phyloP scores from a whole-genome alignment of 2,113 vertebrate genomes.

The Heloderma charlesbogerti region DNA sequence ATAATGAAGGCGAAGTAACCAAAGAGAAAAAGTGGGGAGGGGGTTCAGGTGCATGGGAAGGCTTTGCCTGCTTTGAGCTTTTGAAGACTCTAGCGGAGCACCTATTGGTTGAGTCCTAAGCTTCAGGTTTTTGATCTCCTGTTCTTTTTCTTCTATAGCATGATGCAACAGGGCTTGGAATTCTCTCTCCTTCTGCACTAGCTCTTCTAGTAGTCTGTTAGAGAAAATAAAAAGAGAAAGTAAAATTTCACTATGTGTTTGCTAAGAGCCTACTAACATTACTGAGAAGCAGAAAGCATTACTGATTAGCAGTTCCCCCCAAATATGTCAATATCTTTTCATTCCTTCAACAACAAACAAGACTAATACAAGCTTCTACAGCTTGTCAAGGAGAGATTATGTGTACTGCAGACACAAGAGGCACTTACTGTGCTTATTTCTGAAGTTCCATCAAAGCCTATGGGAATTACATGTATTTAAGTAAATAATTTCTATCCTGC shows the following conservation, averaged over 20 bases:
- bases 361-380: background rate
- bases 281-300: background rate
- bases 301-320: conserved; percentile 7
- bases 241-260: conserved; percentile 13
- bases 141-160: conserved; percentile 93
- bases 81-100: conserved; percentile 67
- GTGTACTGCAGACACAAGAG: background rate
- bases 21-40: too few species aligned
- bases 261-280: background rate
- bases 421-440: background rate
- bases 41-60: background rate
- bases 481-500: background rate
- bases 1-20: background rate
- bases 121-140: conserved; percentile 92
- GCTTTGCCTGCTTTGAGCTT: conserved; percentile 8
- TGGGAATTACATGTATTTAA: background rate
- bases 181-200: conserved; percentile 93
- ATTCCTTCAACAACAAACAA: background rate
- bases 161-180: conserved; percentile 93
- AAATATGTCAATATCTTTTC: background rate
- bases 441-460: background rate
- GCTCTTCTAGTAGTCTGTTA: conserved; percentile 89
- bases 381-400: background rate
- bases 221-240: conserved; percentile 1
- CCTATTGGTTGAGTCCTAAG: conserved; percentile 87